phyloP scores from a whole-genome alignment of 1,140 invertebrate species.

The Sycobia sp. region DNA sequence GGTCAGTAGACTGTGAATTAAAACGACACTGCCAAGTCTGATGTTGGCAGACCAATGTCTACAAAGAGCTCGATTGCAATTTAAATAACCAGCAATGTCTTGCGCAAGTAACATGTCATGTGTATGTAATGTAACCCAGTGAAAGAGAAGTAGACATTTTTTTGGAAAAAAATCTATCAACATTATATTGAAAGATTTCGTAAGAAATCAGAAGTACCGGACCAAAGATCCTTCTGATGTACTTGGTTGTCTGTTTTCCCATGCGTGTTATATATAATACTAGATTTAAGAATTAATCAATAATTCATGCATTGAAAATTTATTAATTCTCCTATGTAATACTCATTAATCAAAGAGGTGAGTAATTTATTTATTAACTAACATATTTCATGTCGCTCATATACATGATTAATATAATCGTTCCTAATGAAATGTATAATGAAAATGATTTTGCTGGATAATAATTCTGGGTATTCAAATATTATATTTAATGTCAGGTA shows the following conservation, averaged over 20 bases:
- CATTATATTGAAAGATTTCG: too few species aligned
- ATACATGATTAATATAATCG: slow-evolving; percentile 3
- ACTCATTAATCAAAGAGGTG: slow-evolving; percentile 25
- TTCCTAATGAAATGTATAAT: neutral
- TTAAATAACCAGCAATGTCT: slow-evolving; percentile 16
- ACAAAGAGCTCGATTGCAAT: slow-evolving; percentile 53
- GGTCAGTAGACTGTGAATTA: slow-evolving; percentile 53
- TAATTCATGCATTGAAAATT: neutral
- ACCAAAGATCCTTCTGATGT: neutral
- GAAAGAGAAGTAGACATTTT: slow-evolving; percentile 4
- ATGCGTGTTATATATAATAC: slow-evolving; percentile 15
- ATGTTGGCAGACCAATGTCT: slow-evolving; percentile 54
- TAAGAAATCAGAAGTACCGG: neutral
- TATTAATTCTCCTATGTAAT: slow-evolving; percentile 10
- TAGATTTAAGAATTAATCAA: slow-evolving; percentile 5
- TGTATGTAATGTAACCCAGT: neutral
- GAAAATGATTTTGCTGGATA: slow-evolving; percentile 18
- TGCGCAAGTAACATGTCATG: slow-evolving; percentile 17
- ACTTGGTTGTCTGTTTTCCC: slow-evolving; percentile 14
- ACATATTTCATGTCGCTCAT: slow-evolving; percentile 25
- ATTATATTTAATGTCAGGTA: neutral
- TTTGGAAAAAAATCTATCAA: neutral
- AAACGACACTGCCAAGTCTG: slow-evolving; percentile 39
- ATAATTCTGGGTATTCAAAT: neutral
- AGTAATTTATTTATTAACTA: slow-evolving; percentile 27